Evolutionary conservation across 2,113 vertebrate species (phyloP).

Genomic region (Cinclus mexicanus): DNA sequence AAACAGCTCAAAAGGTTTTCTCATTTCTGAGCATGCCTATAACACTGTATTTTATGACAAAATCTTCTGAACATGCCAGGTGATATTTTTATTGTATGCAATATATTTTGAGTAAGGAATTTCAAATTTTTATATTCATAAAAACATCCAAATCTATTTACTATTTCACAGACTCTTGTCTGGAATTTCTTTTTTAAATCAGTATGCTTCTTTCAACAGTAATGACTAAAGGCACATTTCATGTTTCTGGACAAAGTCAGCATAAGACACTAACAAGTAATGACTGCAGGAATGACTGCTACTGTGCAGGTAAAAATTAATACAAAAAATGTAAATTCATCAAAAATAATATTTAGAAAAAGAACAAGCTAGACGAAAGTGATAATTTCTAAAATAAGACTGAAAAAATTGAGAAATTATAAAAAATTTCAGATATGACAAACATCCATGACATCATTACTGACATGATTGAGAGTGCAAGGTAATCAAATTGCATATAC

Average conservation of each 20-base stretch:
- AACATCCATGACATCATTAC: background rate
- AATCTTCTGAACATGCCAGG: background rate
- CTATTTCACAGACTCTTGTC: background rate
- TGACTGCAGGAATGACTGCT: background rate
- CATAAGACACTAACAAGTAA: background rate
- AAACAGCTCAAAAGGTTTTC: background rate
- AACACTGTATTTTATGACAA: background rate
- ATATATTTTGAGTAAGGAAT: background rate
- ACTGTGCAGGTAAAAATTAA: background rate
- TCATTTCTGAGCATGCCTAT: background rate
- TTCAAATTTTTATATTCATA: background rate
- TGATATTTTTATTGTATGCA: background rate
- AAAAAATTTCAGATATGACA: background rate
- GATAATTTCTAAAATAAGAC: background rate
- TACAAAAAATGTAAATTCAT: background rate
- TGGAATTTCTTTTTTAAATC: background rate
- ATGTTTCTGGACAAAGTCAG: constrained; percentile 14
- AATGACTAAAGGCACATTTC: background rate
- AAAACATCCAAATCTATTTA: background rate
- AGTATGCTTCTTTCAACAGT: background rate
- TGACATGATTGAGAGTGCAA: background rate
- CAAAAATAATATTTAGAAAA: background rate
- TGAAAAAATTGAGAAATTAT: background rate
- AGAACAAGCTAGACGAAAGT: background rate
- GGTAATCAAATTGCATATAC: constrained; percentile 4